Evolutionary conservation across 1,140 invertebrate species (phyloP).

Genomic region (Macrobrachium nipponense): DNA sequence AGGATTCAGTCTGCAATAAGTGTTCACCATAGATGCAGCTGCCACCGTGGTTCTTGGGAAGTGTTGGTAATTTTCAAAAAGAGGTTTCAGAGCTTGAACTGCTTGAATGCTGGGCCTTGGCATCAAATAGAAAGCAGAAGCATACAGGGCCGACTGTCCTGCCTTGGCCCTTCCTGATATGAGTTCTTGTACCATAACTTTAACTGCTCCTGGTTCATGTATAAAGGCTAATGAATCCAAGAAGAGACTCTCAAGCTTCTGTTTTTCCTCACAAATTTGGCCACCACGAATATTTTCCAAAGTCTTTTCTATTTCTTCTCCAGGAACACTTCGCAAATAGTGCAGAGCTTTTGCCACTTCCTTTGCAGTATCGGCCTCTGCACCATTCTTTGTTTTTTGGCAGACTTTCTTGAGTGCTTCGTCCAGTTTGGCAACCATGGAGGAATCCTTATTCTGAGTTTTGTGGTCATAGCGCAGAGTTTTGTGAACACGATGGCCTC

Average conservation of each 20-base stretch:
- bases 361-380: not conserved
- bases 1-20: too few species aligned
- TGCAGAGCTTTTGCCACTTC: constrained; percentile 4
- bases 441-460: not conserved
- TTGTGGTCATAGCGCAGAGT: not conserved
- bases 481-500: not conserved
- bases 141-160: not conserved
- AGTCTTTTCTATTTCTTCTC: not conserved
- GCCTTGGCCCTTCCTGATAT: not conserved
- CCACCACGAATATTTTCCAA: not conserved
- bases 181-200: constrained; percentile 9
- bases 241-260: constrained; percentile 3
- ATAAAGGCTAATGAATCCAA: not conserved
- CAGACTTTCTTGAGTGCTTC: not conserved
- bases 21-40: not conserved
- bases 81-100: not conserved
- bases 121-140: not conserved
- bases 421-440: not conserved
- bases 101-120: not conserved
- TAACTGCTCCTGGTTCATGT: not conserved
- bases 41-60: not conserved
- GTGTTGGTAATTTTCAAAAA: not conserved
- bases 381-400: not conserved
- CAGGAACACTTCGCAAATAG: not conserved
- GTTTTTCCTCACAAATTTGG: not conserved